Evolutionary conservation across 2,888 invertebrate species (phyloP), one percentile per base, ranked within the genome.

Genomic region (Orthosia cruda): DNA sequence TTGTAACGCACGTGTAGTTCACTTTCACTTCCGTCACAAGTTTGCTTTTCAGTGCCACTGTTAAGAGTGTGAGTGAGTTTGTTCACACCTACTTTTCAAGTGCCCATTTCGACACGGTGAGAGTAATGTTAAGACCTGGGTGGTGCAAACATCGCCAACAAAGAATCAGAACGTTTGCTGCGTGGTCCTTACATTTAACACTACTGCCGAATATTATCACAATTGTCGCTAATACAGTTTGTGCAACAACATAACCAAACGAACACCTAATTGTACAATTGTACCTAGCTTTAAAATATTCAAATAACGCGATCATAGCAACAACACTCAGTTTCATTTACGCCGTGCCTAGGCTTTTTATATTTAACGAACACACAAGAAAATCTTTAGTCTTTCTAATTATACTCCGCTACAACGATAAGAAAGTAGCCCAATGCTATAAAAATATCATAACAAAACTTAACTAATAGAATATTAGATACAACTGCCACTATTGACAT

Each of bases 151-250:
- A 76, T 72, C 83, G 85, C 74, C 81, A 77, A 83, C 75, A 74
- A 81, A 88, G 47, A 83, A 86, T 76, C 70, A 66, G 80, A 65
- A 57, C 74, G 82, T 85, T 80, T 77, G 83, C 74, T 74, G 77
- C 76, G 79, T 88, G 82, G 79, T 89, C 88, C 89, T 88, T 89
- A 89, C 59, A 81, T 82, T 83, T 83, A 87, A 72, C 65, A 86
- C 88, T 89, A 89, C 85, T 79, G 85, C 78, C 79, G 76, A 84
- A 87, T 87, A 86, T 87, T 89, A 89, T 89, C 88, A 89, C 89
- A 87, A 87, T 87, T 80, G 80, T 86, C 75, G 83, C 86, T 86
- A 88, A 83, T 80, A 86, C 83, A 87, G 74, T 80, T 78, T 85
- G 83, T 87, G 86, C 86, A 84, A 80, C 77, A 86, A 86, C 74